Evolutionary conservation across 2,797 vertebrate species (phyloP), one percentile per base, ranked within the genome.

Genomic region (Pseudomugil tenellus): DNA sequence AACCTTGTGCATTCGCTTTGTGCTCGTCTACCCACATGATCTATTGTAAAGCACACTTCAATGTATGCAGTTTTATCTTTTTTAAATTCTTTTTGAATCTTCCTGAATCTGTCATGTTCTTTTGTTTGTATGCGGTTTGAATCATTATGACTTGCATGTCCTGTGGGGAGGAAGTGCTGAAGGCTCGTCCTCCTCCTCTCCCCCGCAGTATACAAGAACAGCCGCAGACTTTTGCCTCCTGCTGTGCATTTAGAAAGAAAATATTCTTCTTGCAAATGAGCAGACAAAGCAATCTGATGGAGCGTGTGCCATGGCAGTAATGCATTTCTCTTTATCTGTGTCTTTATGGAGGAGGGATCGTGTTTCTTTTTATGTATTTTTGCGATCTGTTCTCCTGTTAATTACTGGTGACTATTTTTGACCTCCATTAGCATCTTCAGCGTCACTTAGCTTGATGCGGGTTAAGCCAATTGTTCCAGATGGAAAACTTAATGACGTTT

Each of bases 351-450:
- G 58, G 68, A 68, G 68, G 57, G 67, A 74, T 79, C 73, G 23
- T 46, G 67, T 76, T 61, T 69, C 58, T 13, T 17, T 53, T 56
- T 31, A 51, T 43, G 39, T 76, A 41, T 74, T 58, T 85, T 61
- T 67, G 77, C 26, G 49, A 54, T 49, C 56, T 62, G 19, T 69
- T 69, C 76, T 76, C 43, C 74, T 57, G 70, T 90, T 92, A 92
- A 92, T 92, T 92, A 91, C 88, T 59, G 72, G 78, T 85, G 90
- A 90, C 90, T 90, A 81, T 87, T 88, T 80, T 84, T 87, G 89
- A 92, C 90, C 89, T 81, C 89, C 84, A 92, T 92, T 91, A 92
- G 89, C 88, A 85, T 91, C 86, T 83, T 89, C 79, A 51, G 69
- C 75, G 29, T 84, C 86, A 83, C 85, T 89, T 86, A 79, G 82